A percentile compares a stretch with the other conserved stretches of the same genome.
These are phyloP conservation scores for Otolemur crassicaudatus DNA, from an alignment of 2,797 vertebrate species.

Conservation along the genomic window DNA sequence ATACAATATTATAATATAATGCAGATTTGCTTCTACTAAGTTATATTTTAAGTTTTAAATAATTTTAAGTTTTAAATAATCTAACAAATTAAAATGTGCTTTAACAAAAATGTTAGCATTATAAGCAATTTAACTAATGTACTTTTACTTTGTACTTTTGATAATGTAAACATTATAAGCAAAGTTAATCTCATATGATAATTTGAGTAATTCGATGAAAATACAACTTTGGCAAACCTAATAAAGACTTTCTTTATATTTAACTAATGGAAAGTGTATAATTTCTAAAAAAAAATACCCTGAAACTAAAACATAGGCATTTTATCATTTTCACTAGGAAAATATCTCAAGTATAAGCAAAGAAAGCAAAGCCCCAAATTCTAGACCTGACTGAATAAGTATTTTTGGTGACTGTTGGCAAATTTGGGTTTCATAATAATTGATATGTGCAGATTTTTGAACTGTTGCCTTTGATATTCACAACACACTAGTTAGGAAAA, in stretches of 20 bases:
- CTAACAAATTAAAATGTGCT: neutral
- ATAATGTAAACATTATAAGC: neutral
- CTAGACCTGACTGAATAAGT: neutral
- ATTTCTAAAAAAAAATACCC: neutral
- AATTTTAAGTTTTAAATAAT: conserved; percentile 17
- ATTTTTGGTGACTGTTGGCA: neutral
- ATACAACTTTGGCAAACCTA: neutral
- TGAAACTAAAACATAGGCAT: neutral
- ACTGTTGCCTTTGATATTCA: neutral
- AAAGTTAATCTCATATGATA: neutral
- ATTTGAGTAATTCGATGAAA: neutral
- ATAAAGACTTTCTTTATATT: neutral
- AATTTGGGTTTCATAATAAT: neutral
- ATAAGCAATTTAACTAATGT: neutral
- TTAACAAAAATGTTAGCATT: neutral
- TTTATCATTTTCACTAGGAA: neutral
- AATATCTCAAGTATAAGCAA: neutral
- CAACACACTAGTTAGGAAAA: neutral
- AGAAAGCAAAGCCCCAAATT: neutral
- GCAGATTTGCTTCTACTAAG: fast-evolving
- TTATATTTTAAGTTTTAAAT: neutral
- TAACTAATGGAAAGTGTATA: neutral
- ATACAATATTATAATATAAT: neutral
- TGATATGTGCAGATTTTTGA: neutral
- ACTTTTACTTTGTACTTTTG: neutral